These are phyloP conservation scores for Saccostrea cuccullata DNA, from an alignment of 1,140 invertebrate genomes.

Conservation along the genomic window DNA sequence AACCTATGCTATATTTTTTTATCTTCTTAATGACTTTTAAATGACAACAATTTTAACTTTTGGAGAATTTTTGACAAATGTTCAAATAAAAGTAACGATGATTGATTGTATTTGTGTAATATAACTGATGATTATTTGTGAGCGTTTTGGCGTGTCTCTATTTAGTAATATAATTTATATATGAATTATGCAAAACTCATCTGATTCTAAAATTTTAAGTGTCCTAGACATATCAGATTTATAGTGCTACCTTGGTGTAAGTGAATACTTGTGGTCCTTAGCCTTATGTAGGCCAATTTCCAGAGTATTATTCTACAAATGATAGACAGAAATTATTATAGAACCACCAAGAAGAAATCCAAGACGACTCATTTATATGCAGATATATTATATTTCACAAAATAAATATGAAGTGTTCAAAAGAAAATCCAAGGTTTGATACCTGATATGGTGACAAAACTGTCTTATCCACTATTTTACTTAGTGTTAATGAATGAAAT, in stretches of 20 bases:
- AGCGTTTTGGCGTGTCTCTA: not conserved
- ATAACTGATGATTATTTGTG: not conserved
- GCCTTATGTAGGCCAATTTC: not conserved
- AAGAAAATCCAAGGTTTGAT: not conserved
- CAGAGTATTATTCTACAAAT: not conserved
- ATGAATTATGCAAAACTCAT: conserved; percentile 18
- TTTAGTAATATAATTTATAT: conserved; percentile 5
- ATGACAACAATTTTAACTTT: conserved; percentile 18
- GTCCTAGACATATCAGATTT: conserved; percentile 20
- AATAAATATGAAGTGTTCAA: not conserved
- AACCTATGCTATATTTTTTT: not conserved
- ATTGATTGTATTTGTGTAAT: conserved; percentile 26
- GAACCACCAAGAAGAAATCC: not conserved
- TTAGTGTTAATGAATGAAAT: not conserved
- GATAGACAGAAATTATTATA: conserved; percentile 5
- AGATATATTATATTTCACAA: not conserved
- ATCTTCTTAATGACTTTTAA: conserved; percentile 26
- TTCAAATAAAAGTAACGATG: conserved; percentile 10
- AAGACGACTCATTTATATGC: not conserved
- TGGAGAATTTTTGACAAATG: conserved; percentile 2
- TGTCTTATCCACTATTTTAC: not conserved
- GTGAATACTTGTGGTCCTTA: not conserved
- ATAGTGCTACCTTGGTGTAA: conserved; percentile 9
- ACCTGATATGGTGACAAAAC: not conserved
- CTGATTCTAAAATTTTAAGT: not conserved